phyloP scores from a whole-genome alignment of 2,113 vertebrate species.

The Myrmophylax atrothorax region DNA sequence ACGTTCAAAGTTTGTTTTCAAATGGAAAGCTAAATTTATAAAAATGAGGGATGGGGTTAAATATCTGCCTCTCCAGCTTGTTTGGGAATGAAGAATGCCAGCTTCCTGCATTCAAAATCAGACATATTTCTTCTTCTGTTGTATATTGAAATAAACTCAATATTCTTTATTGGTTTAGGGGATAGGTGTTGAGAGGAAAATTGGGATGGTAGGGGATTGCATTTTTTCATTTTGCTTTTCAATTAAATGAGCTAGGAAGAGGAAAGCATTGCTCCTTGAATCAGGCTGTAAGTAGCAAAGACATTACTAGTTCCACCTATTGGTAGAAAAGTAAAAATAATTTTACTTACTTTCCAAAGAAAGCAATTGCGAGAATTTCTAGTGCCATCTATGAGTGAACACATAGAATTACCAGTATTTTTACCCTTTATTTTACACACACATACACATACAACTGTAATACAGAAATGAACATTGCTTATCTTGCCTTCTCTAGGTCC shows the following conservation, averaged over 20 bases:
- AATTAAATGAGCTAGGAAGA: background rate
- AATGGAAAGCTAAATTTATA: background rate
- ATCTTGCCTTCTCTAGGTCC: background rate
- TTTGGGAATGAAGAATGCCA: background rate
- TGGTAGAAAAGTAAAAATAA: conserved; percentile 25
- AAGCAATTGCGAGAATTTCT: conserved; percentile 50
- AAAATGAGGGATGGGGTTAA: background rate
- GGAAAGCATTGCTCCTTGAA: background rate
- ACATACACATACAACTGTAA: background rate
- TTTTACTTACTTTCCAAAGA: background rate
- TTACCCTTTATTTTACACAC: background rate
- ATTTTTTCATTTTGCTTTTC: background rate
- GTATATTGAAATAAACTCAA: background rate
- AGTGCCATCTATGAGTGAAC: conserved; percentile 62
- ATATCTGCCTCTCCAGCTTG: background rate
- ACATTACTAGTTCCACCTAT: conserved; percentile 44
- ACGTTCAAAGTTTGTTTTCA: background rate
- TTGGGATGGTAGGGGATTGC: background rate
- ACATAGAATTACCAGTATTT: conserved; percentile 9
- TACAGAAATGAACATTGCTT: background rate
- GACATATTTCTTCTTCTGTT: background rate
- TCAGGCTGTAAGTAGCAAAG: background rate
- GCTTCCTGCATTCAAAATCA: background rate
- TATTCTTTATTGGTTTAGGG: background rate
- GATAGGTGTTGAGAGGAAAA: background rate